phyloP scores from a whole-genome alignment of 2,888 invertebrate genomes.

The Geotrupes spiniger region DNA sequence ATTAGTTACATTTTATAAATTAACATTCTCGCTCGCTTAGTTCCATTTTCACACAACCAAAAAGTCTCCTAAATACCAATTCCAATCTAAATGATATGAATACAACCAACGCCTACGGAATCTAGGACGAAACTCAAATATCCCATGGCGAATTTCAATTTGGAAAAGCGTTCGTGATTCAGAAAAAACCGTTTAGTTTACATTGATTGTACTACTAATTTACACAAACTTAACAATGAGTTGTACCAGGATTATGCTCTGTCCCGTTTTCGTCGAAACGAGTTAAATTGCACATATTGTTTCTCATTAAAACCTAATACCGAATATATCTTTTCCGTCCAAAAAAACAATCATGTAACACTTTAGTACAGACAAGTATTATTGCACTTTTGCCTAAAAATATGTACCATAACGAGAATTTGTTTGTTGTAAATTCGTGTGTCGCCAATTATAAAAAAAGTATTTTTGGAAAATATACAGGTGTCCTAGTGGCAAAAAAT shows the following conservation, averaged over 20 bases:
- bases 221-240: conserved; percentile 36
- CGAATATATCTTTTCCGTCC: not conserved
- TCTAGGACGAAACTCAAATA: conserved; percentile 21
- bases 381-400: conserved; percentile 13
- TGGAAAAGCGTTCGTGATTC: conserved; percentile 19
- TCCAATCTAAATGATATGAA: conserved; percentile 27
- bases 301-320: conserved; percentile 2
- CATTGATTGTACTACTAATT: conserved; percentile 24
- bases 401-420: too few species aligned
- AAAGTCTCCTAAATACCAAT: not conserved
- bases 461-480: too few species aligned
- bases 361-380: conserved; percentile 8
- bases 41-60: conserved; percentile 7
- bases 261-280: conserved; percentile 33
- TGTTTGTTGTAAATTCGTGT: too few species aligned
- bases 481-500: too few species aligned
- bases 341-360: not conserved
- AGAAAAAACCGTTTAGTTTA: conserved; percentile 26
- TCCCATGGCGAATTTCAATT: conserved; percentile 12
- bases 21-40: conserved; percentile 12
- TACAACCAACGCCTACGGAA: conserved; percentile 18
- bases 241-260: conserved; percentile 46
- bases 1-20: conserved; percentile 12
- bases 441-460: too few species aligned
- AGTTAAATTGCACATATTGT: conserved; percentile 34